Evolutionary conservation across 1,140 invertebrate genomes (phyloP), one percentile per base, ranked within the genome.

Genomic region (Lineus longissimus): DNA sequence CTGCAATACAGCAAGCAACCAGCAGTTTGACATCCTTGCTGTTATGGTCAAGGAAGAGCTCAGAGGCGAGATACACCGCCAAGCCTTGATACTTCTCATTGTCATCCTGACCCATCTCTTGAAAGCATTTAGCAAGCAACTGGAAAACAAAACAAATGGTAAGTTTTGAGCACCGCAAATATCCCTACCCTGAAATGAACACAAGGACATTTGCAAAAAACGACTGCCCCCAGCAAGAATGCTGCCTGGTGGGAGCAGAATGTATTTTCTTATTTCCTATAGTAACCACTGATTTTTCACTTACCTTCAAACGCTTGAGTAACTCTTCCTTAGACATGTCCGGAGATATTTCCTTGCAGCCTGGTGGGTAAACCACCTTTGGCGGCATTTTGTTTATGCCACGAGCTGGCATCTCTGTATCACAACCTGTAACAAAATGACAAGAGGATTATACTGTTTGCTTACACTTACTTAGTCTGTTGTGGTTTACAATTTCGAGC

Each of bases 71-170:
- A 82, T 96, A 92, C 51, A 97, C 79, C n/a, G 95, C 93, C 67
- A 98, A 83, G 1, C 93, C 93, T 68, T 95, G 91, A 82, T 91
- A 97, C 80, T 95, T 91, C 81, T 96, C 91, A 76, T 93, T 92
- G 81, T 94, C 93, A 85, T 94, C 92, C 83, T 98, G 95, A 25
- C 92, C 93, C 89, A 98, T 93, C 51, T 94, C 93, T 86, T 97
- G 95, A 62, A 97, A 87, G 0, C 93, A 94, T 76, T 95, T 91
- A 15, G 94, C 93, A 66, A 97, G 81, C 33, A 92, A 90, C 91
- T 92, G 73, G 1, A 70, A 67, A 47, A 62, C 56, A 62, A 65
- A 65, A 36, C 15, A 7, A 11, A 64, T 59, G 23, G 13, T 56
- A 47, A 43, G 19, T 17, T 15, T 45, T 31, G 15, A 2, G 9